Evolutionary conservation across 1,140 invertebrate species (phyloP), one percentile per base, ranked within the genome.

Genomic region (Coptotermes formosanus): DNA sequence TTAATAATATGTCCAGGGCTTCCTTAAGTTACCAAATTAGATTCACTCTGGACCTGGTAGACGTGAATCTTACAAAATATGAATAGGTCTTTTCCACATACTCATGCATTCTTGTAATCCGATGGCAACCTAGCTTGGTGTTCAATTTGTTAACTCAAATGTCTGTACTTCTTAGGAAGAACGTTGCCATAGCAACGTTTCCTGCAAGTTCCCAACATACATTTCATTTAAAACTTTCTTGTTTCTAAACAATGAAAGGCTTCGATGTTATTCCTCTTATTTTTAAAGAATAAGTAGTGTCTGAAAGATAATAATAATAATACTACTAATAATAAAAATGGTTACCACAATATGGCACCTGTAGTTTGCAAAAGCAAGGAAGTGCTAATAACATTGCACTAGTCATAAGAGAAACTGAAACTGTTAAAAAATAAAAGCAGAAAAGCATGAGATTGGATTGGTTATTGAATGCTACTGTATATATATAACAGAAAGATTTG

Each of bases 361-460:
- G 82, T 43, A 83, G 48, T 83, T 83, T 75, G 64, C 64, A 30
- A 75, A 11, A 30, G 64, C 43, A 83, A 83, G 32, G 23, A 83
- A 45, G 82, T 83, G 82, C 82, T 83, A 45, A 48, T 48, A 83
- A 44, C 48, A 83, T 25, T 83, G 82, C 82, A 83, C 82, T 83
- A 83, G 82, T 83, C 82, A 83, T 83, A 44, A 43, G 82, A 30
- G 48, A 44, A 45, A 30, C 1, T 83, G 21, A 83, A 83, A 83
- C 43, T 32, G 45, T 83, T 43, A 9, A 21, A 64, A 64, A 83
- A 30, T 30, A 83, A 83, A 48, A 82, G 9, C 16, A 21, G 23
- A 83, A 30, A 44, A 48, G 45, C 52, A 19, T 55, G 52, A 55
- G 52, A 19, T 16, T 48, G 11, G 45, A 48, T 48, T 48, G 45